Conservation (phyloP, 2,797 vertebrate species). For the Psittacula echo region DNA sequence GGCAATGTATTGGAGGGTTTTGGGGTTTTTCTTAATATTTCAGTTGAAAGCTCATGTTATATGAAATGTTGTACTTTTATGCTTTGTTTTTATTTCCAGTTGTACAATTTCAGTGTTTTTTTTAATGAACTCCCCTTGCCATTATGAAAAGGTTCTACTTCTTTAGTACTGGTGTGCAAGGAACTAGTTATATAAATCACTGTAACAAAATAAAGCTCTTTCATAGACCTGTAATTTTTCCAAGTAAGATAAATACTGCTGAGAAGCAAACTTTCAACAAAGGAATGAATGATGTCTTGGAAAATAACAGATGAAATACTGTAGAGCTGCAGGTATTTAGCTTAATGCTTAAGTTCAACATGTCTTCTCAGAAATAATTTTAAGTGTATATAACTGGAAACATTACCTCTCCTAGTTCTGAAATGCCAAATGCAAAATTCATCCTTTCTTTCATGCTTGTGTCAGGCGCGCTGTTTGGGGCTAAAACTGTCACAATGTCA, state of each 20-base stretch:
- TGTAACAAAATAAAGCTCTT: slow-evolving; percentile 15
- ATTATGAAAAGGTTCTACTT: not conserved
- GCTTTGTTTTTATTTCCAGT: slow-evolving; percentile 17
- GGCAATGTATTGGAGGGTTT: not conserved
- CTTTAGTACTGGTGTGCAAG: not conserved
- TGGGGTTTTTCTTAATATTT: not conserved
- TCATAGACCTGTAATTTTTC: not conserved
- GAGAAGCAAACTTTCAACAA: not conserved
- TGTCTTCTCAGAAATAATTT: slow-evolving; percentile 39
- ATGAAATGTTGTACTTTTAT: not conserved
- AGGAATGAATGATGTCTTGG: slow-evolving; percentile 1
- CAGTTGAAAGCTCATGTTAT: not conserved
- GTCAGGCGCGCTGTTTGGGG: not conserved
- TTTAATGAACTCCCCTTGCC: not conserved
- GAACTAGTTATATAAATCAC: not conserved
- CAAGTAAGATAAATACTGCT: slow-evolving; percentile 24
- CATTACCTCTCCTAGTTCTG: slow-evolving; percentile 19
- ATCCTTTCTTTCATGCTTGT: slow-evolving; percentile 35
- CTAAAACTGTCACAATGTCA: slow-evolving; percentile 4
- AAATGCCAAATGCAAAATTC: slow-evolving; percentile 36
- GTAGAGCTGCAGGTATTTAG: not conserved
- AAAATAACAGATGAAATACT: slow-evolving; percentile 26
- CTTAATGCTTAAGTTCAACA: not conserved
- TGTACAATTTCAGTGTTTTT: not conserved
- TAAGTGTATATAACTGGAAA: slow-evolving; percentile 38